Evolutionary conservation across 2,113 vertebrate genomes (phyloP).

Genomic region (Datnioides undecimradiatus): DNA sequence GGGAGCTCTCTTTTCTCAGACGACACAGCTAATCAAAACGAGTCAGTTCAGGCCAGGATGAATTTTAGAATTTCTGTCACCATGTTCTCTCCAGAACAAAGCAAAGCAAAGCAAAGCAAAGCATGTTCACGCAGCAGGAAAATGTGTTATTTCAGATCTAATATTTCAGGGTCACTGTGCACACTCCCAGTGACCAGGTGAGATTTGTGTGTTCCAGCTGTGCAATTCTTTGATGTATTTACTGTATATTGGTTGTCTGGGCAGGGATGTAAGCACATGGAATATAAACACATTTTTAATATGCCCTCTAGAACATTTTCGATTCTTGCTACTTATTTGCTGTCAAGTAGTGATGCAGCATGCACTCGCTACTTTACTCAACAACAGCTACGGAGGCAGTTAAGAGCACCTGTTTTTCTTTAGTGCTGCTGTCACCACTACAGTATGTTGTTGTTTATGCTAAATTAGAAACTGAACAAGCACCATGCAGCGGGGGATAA

Average conservation of each 20-base stretch:
- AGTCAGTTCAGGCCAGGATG: conserved; percentile 12
- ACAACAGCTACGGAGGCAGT: not conserved
- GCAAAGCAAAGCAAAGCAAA: conserved; percentile 3
- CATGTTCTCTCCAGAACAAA: conserved; percentile 14
- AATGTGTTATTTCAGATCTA: conserved; percentile 34
- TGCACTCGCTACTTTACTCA: not conserved
- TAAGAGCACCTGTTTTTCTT: not conserved
- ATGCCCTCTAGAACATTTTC: not conserved
- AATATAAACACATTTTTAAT: conserved; percentile 7
- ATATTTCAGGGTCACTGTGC: conserved; percentile 22
- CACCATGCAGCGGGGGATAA: not conserved
- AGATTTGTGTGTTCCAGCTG: conserved; percentile 1
- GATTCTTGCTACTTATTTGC: not conserved
- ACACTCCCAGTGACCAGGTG: conserved; percentile 8
- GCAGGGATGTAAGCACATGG: not conserved
- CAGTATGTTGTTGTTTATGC: not conserved
- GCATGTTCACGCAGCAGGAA: conserved; percentile 18
- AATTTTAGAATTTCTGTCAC: conserved; percentile 32
- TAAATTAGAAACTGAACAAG: not conserved
- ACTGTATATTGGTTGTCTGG: not conserved
- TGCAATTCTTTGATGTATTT: not conserved
- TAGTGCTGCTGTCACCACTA: not conserved
- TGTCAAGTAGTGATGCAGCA: not conserved
- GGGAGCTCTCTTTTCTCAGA: conserved; percentile 37
- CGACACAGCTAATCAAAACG: conserved; percentile 32